Evolutionary conservation across 2,113 vertebrate species (phyloP).

Genomic region (Platycercus adscitus): DNA sequence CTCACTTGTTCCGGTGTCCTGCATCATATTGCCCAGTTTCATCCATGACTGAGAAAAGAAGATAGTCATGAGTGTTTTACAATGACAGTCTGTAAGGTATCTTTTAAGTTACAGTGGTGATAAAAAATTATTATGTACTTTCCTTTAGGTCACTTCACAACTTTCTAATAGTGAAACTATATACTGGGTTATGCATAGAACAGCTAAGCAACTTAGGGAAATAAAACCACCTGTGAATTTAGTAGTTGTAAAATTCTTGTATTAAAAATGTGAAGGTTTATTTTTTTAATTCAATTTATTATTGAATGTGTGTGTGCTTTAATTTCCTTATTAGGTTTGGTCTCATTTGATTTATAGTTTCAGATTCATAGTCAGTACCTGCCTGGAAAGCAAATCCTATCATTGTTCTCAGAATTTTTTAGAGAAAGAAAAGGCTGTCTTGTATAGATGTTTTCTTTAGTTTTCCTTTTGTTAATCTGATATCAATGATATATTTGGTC

Average conservation of each 20-base stretch:
- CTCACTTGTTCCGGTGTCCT: not conserved
- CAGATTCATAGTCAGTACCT: not conserved
- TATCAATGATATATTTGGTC: not conserved
- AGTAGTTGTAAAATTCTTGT: not conserved
- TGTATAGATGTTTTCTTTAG: not conserved
- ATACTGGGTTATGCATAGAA: not conserved
- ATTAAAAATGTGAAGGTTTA: not conserved
- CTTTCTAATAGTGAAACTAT: not conserved
- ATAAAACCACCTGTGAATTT: not conserved
- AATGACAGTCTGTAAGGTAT: accelerated
- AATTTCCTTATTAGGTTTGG: not conserved
- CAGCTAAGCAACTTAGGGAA: not conserved
- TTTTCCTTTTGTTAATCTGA: not conserved
- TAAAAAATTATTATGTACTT: not conserved
- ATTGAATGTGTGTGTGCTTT: not conserved
- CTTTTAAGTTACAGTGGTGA: not conserved
- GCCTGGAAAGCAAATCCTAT: not conserved
- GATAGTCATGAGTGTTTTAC: not conserved
- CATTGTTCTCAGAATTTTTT: not conserved
- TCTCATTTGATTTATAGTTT: not conserved
- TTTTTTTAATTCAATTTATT: not conserved
- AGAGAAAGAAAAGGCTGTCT: not conserved
- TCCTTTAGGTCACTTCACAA: not conserved
- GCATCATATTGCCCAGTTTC: not conserved
- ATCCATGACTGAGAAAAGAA: not conserved